Percentiles rank a stretch among this genome's conserved stretches.
phyloP scores from a whole-genome alignment of 1,140 invertebrate species.

The Antheraea mylitta region DNA sequence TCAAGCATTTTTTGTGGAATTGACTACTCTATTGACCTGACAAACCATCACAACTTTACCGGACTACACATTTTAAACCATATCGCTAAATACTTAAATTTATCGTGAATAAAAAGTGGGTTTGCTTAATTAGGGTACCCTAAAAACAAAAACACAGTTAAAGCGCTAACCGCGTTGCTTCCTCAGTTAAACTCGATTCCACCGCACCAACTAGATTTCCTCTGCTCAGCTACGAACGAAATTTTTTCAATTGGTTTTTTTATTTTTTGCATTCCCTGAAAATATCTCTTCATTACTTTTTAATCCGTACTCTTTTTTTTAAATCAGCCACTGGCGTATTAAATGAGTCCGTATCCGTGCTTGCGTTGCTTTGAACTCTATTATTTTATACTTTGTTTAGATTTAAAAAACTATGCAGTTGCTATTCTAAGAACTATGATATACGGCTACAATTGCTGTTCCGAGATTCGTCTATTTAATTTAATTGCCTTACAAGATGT shows the following conservation, averaged over 20 bases:
- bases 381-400: neutral
- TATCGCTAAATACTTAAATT: too few relatives aligned
- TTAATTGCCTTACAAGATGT: too few relatives aligned
- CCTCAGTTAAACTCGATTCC: constrained; percentile 15
- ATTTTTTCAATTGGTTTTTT: constrained; percentile 7
- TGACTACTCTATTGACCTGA: too few relatives aligned
- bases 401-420: too few relatives aligned
- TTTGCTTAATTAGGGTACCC: neutral
- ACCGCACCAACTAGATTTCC: constrained; percentile 11
- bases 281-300: constrained; percentile 10
- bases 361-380: neutral
- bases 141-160: constrained; percentile 9
- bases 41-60: too few relatives aligned
- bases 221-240: constrained; percentile 6
- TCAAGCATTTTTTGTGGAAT: too few relatives aligned
- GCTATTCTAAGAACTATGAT: too few relatives aligned
- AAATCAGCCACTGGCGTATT: neutral
- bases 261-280: neutral
- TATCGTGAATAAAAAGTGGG: too few relatives aligned
- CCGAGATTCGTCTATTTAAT: too few relatives aligned
- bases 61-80: too few relatives aligned
- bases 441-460: too few relatives aligned
- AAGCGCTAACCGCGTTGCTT: constrained; percentile 10
- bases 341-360: neutral
- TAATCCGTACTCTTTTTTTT: constrained; percentile 3